Conservation (phyloP, 2,888 invertebrate species). For the Octonoba sinensis region DNA sequence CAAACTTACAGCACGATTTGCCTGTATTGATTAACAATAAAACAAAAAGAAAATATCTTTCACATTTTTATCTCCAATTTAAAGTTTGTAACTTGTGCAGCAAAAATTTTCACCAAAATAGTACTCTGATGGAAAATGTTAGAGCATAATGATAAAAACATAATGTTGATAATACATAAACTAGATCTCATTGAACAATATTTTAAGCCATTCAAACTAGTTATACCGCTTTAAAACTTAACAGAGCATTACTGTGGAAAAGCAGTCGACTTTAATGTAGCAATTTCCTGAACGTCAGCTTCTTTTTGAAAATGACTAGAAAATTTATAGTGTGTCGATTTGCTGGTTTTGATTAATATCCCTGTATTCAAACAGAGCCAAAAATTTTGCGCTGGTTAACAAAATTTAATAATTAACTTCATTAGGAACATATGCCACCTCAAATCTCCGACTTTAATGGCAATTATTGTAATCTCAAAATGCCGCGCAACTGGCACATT, state of each 20-base stretch:
- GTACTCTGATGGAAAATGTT: too few relatives aligned
- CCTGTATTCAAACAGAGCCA: conserved; percentile 31
- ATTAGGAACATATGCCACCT: conserved; percentile 31
- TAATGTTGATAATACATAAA: too few relatives aligned
- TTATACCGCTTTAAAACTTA: conserved; percentile 17
- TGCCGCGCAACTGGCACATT: conserved; percentile 23
- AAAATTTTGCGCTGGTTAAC: conserved; percentile 33
- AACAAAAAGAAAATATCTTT: too few relatives aligned
- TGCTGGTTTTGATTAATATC: conserved; percentile 46
- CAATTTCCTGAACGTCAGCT: conserved; percentile 35
- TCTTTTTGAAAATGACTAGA: conserved; percentile 39
- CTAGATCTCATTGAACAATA: too few relatives aligned
- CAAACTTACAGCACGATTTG: too few relatives aligned
- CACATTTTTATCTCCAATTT: too few relatives aligned
- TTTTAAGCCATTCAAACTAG: too few relatives aligned
- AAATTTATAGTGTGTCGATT: conserved; percentile 45
- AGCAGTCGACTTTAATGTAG: conserved; percentile 26
- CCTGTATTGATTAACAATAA: too few relatives aligned
- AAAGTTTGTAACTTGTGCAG: too few relatives aligned
- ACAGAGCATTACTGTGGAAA: conserved; percentile 17
- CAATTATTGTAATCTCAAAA: conserved; percentile 47
- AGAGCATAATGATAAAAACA: too few relatives aligned
- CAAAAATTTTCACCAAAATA: too few relatives aligned
- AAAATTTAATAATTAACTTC: conserved; percentile 51
- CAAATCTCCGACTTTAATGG: conserved; percentile 25